Conservation (phyloP, 1,140 invertebrate species). For the Bursaphelenchus mucronatus region DNA sequence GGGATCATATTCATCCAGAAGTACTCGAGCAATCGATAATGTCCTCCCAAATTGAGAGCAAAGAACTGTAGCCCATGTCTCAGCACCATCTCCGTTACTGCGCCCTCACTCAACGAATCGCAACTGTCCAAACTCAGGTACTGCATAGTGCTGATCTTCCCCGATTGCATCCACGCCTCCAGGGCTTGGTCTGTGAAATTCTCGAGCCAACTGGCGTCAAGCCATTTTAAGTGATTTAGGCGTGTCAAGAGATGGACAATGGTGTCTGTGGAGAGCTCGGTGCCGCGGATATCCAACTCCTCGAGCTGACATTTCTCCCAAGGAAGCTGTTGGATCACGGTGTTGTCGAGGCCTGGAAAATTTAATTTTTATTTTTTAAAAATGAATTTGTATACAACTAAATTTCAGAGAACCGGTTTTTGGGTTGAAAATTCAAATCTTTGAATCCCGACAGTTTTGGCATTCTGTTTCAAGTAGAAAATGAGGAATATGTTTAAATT, state of each 20-base stretch:
- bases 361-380: constrained; percentile 25
- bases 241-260: constrained; percentile 83
- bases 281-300: constrained; percentile 92
- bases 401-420: constrained; percentile 20
- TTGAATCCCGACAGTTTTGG: no score
- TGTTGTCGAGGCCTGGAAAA: constrained; percentile 52
- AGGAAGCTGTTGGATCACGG: constrained; percentile 71
- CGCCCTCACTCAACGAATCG: constrained; percentile 87
- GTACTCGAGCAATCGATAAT: constrained; percentile 94
- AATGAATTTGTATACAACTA: constrained; percentile 13
- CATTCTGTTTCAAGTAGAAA: background rate
- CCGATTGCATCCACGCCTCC: constrained; percentile 80
- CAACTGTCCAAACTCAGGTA: constrained; percentile 88
- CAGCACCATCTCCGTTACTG: constrained; percentile 81
- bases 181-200: constrained; percentile 90
- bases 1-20: constrained; percentile 80
- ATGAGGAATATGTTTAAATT: background rate
- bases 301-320: constrained; percentile 92
- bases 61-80: constrained; percentile 79
- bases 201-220: constrained; percentile 90
- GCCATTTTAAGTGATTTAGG: constrained; percentile 78
- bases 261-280: constrained; percentile 87
- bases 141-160: constrained; percentile 77
- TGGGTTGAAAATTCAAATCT: constrained; percentile 5
- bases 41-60: constrained; percentile 83